A percentile compares a stretch with the other conserved stretches of the same genome.
Evolutionary conservation across 2,888 invertebrate genomes (phyloP).

Genomic region (Cryptocephalus primarius): DNA sequence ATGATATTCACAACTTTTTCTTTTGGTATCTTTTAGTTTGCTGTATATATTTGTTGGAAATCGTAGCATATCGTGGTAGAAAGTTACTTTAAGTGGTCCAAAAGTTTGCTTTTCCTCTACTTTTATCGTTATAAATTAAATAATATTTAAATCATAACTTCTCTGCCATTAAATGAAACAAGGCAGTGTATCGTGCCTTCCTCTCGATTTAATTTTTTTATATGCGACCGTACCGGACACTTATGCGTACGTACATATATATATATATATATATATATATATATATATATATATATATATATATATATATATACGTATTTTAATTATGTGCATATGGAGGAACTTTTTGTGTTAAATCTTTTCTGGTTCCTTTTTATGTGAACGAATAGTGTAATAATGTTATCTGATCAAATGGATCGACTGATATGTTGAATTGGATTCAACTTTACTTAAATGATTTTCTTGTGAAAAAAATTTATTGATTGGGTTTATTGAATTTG

Average conservation of each 20-base stretch:
- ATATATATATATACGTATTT: too few species aligned
- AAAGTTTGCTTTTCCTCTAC: conserved; percentile 2
- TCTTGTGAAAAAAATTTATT: conserved; percentile 16
- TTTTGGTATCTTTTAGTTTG: conserved; percentile 8
- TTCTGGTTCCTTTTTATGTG: conserved; percentile 7
- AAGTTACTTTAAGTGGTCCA: not conserved
- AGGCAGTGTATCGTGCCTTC: conserved; percentile 37
- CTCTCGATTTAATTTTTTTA: conserved; percentile 30
- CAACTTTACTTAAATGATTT: conserved; percentile 22
- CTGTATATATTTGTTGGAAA: conserved; percentile 11
- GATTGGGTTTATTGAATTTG: conserved; percentile 5
- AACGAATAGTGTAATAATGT: conserved; percentile 11
- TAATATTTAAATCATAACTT: conserved; percentile 31
- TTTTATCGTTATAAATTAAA: conserved; percentile 11
- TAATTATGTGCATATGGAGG: conserved; percentile 16
- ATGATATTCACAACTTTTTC: conserved; percentile 25
- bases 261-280: too few species aligned
- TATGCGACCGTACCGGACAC: conserved; percentile 30
- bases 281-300: too few species aligned
- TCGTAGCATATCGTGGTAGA: conserved; percentile 17
- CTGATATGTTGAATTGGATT: conserved; percentile 11
- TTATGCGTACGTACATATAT: conserved; percentile 11
- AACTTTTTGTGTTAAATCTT: conserved; percentile 17
- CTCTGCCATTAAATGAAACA: conserved; percentile 28
- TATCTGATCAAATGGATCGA: conserved; percentile 19